Evolutionary conservation across 2,797 vertebrate genomes (phyloP).

Genomic region (Hypotaenidia okinawae): DNA sequence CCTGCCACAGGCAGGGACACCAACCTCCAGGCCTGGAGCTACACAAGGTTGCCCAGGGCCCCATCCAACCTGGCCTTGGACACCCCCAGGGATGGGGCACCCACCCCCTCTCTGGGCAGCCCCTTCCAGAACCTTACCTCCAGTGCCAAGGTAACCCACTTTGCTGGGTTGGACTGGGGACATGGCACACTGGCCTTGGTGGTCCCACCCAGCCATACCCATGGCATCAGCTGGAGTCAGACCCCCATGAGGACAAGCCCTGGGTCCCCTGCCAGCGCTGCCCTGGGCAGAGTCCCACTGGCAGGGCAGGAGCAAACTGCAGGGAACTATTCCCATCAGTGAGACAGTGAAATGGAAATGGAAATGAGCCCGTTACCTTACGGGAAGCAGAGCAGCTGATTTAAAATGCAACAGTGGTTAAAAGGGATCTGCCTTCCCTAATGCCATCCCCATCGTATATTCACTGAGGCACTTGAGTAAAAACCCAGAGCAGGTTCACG

Average conservation of each 20-base stretch:
- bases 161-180: too few relatives aligned
- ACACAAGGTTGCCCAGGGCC: too few relatives aligned
- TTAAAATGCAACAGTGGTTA: background rate
- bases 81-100: too few relatives aligned
- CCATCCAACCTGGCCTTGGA: too few relatives aligned
- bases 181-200: rapidly evolving
- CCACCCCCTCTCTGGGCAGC: too few relatives aligned
- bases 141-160: too few relatives aligned
- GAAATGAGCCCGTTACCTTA: background rate
- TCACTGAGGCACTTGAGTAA: rapidly evolving
- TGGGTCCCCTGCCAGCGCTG: rapidly evolving
- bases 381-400: background rate
- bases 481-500: background rate
- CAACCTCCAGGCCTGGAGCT: too few relatives aligned
- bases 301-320: rapidly evolving
- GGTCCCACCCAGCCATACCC: background rate
- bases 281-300: rapidly evolving
- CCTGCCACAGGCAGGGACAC: too few relatives aligned
- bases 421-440: background rate
- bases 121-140: too few relatives aligned
- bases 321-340: background rate
- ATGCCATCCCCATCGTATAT: rapidly evolving
- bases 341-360: background rate
- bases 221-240: rapidly evolving
- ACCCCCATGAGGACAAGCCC: rapidly evolving